These are phyloP conservation scores for Buteo buteo DNA, from an alignment of 2,113 vertebrate species.

Conservation along the genomic window DNA sequence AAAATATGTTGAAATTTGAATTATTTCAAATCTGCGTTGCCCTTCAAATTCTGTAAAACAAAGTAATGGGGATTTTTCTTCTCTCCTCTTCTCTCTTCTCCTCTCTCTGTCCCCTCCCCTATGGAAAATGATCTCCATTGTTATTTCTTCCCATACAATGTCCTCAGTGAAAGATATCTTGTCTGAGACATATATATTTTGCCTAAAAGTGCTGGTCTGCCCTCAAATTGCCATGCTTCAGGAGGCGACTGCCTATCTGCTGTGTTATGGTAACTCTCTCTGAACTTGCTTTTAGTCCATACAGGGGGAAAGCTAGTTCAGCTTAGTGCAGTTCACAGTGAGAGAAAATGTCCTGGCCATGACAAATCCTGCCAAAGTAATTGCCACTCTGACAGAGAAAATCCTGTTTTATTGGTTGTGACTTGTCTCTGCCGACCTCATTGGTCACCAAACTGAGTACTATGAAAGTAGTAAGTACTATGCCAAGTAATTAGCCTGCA, in stretches of 20 bases:
- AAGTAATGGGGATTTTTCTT: not conserved
- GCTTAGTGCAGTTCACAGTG: not conserved
- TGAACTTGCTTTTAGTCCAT: not conserved
- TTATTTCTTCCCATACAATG: not conserved
- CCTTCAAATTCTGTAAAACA: not conserved
- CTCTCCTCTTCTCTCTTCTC: no score
- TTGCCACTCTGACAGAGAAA: not conserved
- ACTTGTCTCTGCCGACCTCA: not conserved
- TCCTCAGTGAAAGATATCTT: not conserved
- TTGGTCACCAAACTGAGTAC: not conserved
- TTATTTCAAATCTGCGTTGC: not conserved
- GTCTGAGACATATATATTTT: not conserved
- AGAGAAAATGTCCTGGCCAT: not conserved
- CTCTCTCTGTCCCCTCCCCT: no score
- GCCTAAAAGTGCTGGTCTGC: not conserved
- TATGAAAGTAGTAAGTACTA: not conserved
- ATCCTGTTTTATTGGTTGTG: not conserved
- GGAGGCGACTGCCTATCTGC: not conserved
- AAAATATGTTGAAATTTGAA: not conserved
- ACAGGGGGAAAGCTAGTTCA: not conserved
- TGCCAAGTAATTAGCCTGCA: constrained; percentile 3
- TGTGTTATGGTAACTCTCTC: not conserved
- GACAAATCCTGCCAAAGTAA: not conserved
- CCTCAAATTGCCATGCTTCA: not conserved
- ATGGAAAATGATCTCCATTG: not conserved